Conservation (phyloP, 2,888 invertebrate species). For the Acleris emargana region DNA sequence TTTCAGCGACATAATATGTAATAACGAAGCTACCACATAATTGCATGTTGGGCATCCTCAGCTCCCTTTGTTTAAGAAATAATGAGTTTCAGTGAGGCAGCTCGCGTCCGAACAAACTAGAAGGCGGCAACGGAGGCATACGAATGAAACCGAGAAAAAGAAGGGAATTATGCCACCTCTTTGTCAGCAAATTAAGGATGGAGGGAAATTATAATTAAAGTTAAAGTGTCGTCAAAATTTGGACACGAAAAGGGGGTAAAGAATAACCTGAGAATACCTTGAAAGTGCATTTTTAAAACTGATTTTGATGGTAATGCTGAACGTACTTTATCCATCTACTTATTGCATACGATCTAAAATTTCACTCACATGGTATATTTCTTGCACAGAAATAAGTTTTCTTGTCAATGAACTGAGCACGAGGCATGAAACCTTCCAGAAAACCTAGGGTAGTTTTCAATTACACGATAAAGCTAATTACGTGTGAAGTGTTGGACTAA, state of each 20-base stretch:
- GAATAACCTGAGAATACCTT: slow-evolving; percentile 6
- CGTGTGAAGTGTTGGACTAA: slow-evolving; percentile 61
- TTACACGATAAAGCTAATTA: slow-evolving; percentile 60
- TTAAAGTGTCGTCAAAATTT: slow-evolving; percentile 19
- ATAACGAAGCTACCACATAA: slow-evolving; percentile 49
- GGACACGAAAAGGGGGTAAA: slow-evolving; percentile 9
- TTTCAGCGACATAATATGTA: slow-evolving; percentile 41
- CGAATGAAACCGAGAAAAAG: slow-evolving; percentile 47
- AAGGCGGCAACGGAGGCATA: slow-evolving; percentile 45
- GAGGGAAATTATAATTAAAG: slow-evolving; percentile 31
- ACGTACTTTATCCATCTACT: no score
- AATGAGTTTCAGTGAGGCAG: slow-evolving; percentile 53
- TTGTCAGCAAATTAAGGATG: slow-evolving; percentile 29
- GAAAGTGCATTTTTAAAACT: no score
- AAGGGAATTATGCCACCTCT: slow-evolving; percentile 30
- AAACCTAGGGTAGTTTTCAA: slow-evolving; percentile 51
- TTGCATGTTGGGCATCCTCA: slow-evolving; percentile 46
- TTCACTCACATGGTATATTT: no score
- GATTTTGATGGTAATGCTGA: no score
- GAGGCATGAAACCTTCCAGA: slow-evolving; percentile 41
- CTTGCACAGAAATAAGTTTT: neutral
- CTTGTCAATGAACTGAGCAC: slow-evolving; percentile 43
- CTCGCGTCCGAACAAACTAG: slow-evolving; percentile 48
- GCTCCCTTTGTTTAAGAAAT: slow-evolving; percentile 55
- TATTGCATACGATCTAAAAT: no score